Conservation (phyloP, 2,888 invertebrate genomes). For the Lasioglossum malachurum region DNA sequence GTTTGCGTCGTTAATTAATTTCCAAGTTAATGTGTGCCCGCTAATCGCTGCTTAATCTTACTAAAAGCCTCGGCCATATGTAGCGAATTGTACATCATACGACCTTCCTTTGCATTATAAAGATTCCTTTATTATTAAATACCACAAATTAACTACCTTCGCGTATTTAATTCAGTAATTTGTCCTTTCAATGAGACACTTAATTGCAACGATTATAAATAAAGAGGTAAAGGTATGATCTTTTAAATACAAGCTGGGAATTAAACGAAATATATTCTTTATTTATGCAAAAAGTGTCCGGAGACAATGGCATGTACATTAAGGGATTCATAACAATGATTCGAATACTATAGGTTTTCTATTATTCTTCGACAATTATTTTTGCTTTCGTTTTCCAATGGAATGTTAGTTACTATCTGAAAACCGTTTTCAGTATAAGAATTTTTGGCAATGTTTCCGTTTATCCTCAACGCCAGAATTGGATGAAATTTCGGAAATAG, state of each 20-base stretch:
- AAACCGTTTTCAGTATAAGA: no score
- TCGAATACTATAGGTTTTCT: no score
- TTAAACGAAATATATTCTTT: background rate
- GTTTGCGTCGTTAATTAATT: slow-evolving; percentile 61
- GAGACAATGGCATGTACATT: background rate
- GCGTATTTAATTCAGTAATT: background rate
- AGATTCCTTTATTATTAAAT: background rate
- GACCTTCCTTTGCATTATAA: background rate
- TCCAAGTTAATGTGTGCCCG: slow-evolving; percentile 46
- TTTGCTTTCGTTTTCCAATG: no score
- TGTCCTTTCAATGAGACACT: background rate
- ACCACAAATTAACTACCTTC: background rate
- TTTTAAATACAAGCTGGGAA: background rate
- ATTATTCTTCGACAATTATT: no score
- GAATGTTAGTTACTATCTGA: no score
- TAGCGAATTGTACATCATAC: background rate
- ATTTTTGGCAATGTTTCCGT: no score
- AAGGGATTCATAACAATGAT: background rate
- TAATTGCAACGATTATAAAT: background rate
- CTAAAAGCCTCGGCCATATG: slow-evolving; percentile 37
- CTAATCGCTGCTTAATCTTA: slow-evolving; percentile 49
- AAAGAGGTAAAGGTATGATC: background rate
- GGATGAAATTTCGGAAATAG: no score
- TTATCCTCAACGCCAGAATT: no score
- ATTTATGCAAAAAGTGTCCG: background rate